Conservation (phyloP, 2,113 vertebrate genomes). For the Osmerus eperlanus region DNA sequence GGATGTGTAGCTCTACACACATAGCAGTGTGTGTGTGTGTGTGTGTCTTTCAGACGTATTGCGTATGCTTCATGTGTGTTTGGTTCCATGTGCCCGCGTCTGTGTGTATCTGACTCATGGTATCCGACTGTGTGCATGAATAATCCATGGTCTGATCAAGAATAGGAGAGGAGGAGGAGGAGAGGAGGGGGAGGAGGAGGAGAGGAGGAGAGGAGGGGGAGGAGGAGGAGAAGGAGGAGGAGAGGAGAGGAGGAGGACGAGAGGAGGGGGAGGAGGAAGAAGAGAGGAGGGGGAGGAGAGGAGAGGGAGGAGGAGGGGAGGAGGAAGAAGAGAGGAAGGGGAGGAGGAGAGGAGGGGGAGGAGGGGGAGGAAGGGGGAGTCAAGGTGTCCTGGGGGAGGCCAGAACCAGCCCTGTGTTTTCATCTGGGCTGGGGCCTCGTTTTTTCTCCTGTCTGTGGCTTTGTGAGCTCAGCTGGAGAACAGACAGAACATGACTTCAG, state of each 20-base stretch:
- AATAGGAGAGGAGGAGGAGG: neutral
- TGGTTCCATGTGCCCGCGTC: neutral
- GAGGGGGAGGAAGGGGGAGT: neutral
- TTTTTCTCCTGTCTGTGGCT: slow-evolving; percentile 43
- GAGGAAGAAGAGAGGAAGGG: too few species aligned
- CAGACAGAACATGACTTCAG: slow-evolving; percentile 63
- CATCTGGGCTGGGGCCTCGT: slow-evolving; percentile 29
- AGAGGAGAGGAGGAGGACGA: neutral
- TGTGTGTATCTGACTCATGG: neutral
- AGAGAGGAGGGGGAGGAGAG: slow-evolving; percentile 2
- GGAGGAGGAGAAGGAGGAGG: neutral
- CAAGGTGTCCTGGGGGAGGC: slow-evolving; percentile 15
- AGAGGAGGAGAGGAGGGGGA: too few species aligned
- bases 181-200: neutral
- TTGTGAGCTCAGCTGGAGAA: slow-evolving; percentile 58
- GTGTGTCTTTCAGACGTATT: neutral
- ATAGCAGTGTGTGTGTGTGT: neutral
- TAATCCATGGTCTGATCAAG: neutral
- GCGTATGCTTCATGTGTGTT: too few species aligned
- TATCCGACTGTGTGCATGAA: neutral
- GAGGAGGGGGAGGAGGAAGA: slow-evolving; percentile 2
- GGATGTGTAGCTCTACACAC: neutral
- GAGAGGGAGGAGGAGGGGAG: neutral
- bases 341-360: neutral
- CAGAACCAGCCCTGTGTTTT: slow-evolving; percentile 25